Base-by-base conservation (phyloP, 2,113 vertebrate genomes). In the Clarias magur region DNA sequence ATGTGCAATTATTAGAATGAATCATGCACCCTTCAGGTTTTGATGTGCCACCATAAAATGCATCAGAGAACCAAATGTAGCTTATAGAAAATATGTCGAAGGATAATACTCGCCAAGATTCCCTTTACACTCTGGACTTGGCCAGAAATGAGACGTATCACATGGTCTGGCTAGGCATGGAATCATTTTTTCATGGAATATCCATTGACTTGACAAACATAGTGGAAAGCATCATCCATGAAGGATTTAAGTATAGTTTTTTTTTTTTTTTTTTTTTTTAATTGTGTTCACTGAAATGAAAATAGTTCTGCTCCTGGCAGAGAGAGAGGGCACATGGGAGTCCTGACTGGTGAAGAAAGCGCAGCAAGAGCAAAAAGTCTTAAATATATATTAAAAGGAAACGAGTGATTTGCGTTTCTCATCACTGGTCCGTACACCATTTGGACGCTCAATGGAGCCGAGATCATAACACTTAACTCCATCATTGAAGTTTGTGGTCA, bases 1-100 rank as follows among this genome's bases (percentile, higher is more conserved):
- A 68, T 87, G 86, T 68, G 65, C 59, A 17, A 79, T 86, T 89
- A 89, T 88, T 90, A 89, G 80, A 82, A 85, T 76, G 48, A 80
- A 76, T 89, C 86, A 84, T 82, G 80, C 80, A 82, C 60, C 79
- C 78, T 81, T 87, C 83, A 68, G 15, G 54, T 25, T 76, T 62
- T 62, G 79, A 42, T 42, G 19, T 62, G 57, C 57, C 30, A 80
- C 79, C 21, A 7, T 80, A 38, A 60, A 60, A 38, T 27, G 70
- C 68, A n/a, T 72, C 79, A 72, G 65, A 54, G 80, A 81, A 42
- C 80, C 80, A 25, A 57, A 63, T 63, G 42, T 25, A 65, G 42
- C 59, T 75, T 65, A 68, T 86, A 68, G 76, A 86, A 86, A 86
- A 86, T 59, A 86, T 27, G 27, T 70, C 63, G 68, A 57, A 65